Evolutionary conservation across 2,113 vertebrate species (phyloP), one percentile per base, ranked within the genome.

Genomic region (Boleophthalmus pectinirostris): DNA sequence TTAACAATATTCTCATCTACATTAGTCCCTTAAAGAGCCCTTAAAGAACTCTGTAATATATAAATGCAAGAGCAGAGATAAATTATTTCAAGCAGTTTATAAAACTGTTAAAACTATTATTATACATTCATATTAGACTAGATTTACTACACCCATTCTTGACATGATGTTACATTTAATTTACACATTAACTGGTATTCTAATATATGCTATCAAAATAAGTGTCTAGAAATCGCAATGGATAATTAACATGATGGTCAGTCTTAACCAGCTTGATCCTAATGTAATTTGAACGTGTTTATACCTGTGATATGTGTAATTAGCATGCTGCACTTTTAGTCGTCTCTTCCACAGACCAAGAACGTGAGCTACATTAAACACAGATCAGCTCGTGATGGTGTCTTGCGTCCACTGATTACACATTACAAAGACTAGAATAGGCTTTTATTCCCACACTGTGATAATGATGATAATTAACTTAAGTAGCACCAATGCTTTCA

Each of bases 381-480:
- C 51, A 35, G 70, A 69, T 43, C 73, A 68, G 13, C 54, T 70
- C 69, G 57, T 49, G 56, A 71, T 83, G 58, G 25, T 25, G 69
- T 70, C 74, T 73, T 70, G 66, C 49, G 73, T 57, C 70, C 63
- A 74, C 47, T 77, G 80, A 80, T 83, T 73, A 54, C 56, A 76
- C 25, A 70, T 83, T 46, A 70, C 68, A 72, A 54, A 38, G 47
- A 58, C 66, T 75, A 86, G 5, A 82, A 83, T 66, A 25, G 43
- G 9, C 68, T 84, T 60, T 85, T 76, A 86, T 85, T 75, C 45
- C 79, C 47, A 72, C 51, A 54, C 67, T 70, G 72, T 78, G 75
- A 74, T 84, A 88, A 86, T 83, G 72, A 84, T 86, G 78, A 80
- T 86, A 76, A 88, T 88, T 89, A 87, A 72, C 69, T 58, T 79